A percentile compares a stretch with the other conserved stretches of the same genome.
Conservation (phyloP, 2,113 vertebrate genomes). For the Cranoglanis bouderius region DNA sequence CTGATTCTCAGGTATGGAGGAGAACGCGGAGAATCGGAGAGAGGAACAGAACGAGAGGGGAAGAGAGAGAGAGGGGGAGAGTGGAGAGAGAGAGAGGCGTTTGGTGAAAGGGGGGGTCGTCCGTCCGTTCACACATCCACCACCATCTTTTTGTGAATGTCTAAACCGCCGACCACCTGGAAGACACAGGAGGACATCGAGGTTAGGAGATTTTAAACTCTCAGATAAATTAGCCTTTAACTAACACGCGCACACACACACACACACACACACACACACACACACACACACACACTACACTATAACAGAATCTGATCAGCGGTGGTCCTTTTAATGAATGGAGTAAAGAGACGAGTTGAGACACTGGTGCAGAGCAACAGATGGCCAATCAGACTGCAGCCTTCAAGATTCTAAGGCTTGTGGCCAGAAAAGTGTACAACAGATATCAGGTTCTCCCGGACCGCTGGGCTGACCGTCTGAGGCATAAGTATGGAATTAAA, state of each 20-base stretch:
- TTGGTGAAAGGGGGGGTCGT: slow-evolving; percentile 69
- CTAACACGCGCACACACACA: background rate
- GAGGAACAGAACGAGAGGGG: background rate
- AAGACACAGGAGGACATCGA: slow-evolving; percentile 44
- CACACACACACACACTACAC: background rate
- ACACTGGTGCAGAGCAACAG: background rate
- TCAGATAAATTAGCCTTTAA: background rate
- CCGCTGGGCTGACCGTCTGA: background rate
- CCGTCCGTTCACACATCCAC: slow-evolving; percentile 89
- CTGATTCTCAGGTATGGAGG: slow-evolving; percentile 92
- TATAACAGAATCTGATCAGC: background rate
- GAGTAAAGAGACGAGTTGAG: background rate
- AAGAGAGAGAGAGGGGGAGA: background rate
- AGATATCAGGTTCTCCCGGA: background rate
- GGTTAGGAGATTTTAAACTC: background rate
- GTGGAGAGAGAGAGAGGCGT: slow-evolving; percentile 23
- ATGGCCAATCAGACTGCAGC: background rate
- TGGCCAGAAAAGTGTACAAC: background rate
- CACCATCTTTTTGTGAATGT: slow-evolving; percentile 99
- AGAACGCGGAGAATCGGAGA: slow-evolving; percentile 72
- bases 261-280: background rate
- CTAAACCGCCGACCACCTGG: slow-evolving; percentile 93
- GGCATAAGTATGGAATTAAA: too few species aligned
- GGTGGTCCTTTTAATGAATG: background rate
- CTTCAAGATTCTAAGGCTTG: background rate